Evolutionary conservation across 2,888 invertebrate species (phyloP), one percentile per base, ranked within the genome.

Genomic region (Xylophagus ater): DNA sequence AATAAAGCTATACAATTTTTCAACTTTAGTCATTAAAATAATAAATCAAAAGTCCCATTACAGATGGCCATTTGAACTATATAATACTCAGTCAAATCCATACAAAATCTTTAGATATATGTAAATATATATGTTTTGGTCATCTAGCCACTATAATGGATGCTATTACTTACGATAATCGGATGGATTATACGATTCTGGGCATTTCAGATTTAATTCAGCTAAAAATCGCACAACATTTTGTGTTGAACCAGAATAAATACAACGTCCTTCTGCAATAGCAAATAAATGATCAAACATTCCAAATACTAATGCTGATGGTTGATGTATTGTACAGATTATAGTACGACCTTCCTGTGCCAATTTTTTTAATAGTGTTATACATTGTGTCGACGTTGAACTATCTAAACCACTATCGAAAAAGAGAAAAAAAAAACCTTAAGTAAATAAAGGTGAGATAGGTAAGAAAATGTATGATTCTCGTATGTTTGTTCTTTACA

Each of bases 201-300:
- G 93, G 61, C 93, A 93, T 19, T 71, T 67, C 10, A 90, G 66
- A 47, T 76, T 74, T 42, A 79, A 67, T 46, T 74, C 73, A 35
- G 72, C 70, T 43, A 93, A 66, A 67, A 81, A 93, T 0, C 84
- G 81, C 34, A 92, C 68, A 15, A 94, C 64, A 40, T 77, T 76
- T 20, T 72, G 69, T 1, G 86, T 75, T 1, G 81, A 75, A 7
- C 93, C 93, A 43, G 84, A 77, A 58, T 82, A 87, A 13, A 82
- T 76, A 56, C 86, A 87, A 47, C 72, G 69, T 0, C 92, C 93
- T 21, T 74, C 76, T 0, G 82, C 80, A 13, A 94, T 65, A 21
- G 85, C 81, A 61, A 89, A 92, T 26, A 93, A 63, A 57, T 88
- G 78, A 64, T 93, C 90, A 59, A 93, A 85, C 78, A 88, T 82